Evolutionary conservation across 2,888 invertebrate species (phyloP), one percentile per base, ranked within the genome.

Genomic region (Chydorus sphaericus): DNA sequence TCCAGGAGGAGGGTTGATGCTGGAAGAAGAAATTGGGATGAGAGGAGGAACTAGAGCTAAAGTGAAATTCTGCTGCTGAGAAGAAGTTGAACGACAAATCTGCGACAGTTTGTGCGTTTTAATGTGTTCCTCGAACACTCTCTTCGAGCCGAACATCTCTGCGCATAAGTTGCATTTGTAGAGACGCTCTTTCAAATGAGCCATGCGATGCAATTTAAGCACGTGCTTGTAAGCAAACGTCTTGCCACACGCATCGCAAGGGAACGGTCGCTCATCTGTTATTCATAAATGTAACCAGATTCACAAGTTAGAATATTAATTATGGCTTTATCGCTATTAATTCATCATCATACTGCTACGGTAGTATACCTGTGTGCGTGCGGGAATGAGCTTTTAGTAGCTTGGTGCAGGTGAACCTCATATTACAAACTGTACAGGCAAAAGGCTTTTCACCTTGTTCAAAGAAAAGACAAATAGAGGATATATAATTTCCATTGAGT

Each of bases 211-310:
- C 55, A 90, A 72, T 69, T 90, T 90, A 58, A 90, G 72, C 4
- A 91, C 90, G 68, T 90, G 90, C 68, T 90, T 90, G 70, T 91
- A 90, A 8, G 90, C 90, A 67, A 91, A 91, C 55, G 85, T 85
- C 61, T 90, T 85, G 59, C 87, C 83, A 66, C 90, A 91, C 61
- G 90, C 89, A 67, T 90, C 89, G 70, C 90, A 90, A 52, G 85
- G 85, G 66, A 90, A 90, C 0, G 90, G 90, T 62, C 90, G 85
- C 66, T 90, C 90, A 2, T 90, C 90, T 44, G 26, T 44, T 6
- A 2, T n/a, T n/a, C n/a, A n/a, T n/a, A n/a, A n/a, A n/a, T n/a
- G n/a, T n/a, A n/a, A n/a, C n/a, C n/a, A n/a, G n/a, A n/a, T n/a
- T n/a, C n/a, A n/a, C n/a, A n/a, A 14, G 3, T n/a, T n/a, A n/a